Evolutionary conservation across 2,888 invertebrate species (phyloP).

Genomic region (Disparrhopalites patrizii): DNA sequence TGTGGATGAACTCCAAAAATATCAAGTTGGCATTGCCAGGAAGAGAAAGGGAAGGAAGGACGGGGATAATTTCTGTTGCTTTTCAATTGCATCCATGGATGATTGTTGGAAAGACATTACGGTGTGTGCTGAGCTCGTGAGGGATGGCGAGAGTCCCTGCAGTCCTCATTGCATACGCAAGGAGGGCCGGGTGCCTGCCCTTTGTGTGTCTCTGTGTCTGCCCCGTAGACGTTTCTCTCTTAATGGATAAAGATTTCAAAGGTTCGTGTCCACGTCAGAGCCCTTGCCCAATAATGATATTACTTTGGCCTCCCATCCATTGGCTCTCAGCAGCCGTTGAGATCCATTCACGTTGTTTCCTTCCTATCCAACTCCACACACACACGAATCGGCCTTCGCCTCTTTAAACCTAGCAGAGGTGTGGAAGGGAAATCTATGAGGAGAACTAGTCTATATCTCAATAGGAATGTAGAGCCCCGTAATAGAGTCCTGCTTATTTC

Average conservation of each 20-base stretch:
- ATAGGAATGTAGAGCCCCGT: too few relatives aligned
- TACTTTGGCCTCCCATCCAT: neutral
- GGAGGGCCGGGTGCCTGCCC: neutral
- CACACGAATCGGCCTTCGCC: too few relatives aligned
- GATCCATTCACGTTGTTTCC: too few relatives aligned
- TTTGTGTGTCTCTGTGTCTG: constrained; percentile 13
- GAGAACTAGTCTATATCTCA: too few relatives aligned
- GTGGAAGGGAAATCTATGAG: too few relatives aligned
- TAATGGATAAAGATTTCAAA: constrained; percentile 31
- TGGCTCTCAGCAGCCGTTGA: constrained; percentile 8
- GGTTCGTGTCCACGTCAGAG: constrained; percentile 15
- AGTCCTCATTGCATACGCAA: neutral
- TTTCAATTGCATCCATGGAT: neutral
- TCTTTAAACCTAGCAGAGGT: too few relatives aligned
- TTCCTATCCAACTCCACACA: too few relatives aligned
- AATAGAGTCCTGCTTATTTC: too few relatives aligned
- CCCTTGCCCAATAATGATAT: constrained; percentile 8
- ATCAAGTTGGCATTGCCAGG: constrained; percentile 6
- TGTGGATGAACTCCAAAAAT: constrained; percentile 20
- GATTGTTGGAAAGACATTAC: neutral
- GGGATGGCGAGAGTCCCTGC: constrained; percentile 1
- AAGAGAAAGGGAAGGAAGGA: neutral
- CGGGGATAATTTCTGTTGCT: neutral
- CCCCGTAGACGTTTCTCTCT: constrained; percentile 10
- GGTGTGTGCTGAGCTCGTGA: neutral